Percentiles rank a stretch among this genome's conserved stretches.
phyloP scores from a whole-genome alignment of 2,888 invertebrate genomes.

The Athetis lepigone region DNA sequence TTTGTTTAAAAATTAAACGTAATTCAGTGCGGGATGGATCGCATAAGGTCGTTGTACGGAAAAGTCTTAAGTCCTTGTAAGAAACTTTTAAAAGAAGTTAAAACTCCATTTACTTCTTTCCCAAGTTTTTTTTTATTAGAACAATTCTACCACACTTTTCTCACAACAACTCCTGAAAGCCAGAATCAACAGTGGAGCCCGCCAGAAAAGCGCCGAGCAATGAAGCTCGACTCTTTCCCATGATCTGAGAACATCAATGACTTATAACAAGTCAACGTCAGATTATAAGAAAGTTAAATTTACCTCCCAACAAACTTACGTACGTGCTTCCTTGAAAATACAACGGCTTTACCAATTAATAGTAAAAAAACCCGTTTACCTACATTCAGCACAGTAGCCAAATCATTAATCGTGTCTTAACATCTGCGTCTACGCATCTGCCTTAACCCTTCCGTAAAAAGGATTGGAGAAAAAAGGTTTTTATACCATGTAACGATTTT shows the following conservation, averaged over 20 bases:
- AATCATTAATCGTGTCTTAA: conserved; percentile 78
- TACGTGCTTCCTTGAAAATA: conserved; percentile 57
- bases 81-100: too few species aligned
- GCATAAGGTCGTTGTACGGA: too few species aligned
- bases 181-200: too few species aligned
- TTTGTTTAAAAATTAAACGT: too few species aligned
- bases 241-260: conserved; percentile 4
- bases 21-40: too few species aligned
- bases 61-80: too few species aligned
- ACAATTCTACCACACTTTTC: too few species aligned
- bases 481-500: conserved; percentile 52
- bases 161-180: too few species aligned
- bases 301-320: conserved; percentile 1
- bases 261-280: neutral
- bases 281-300: conserved; percentile 15
- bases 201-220: too few species aligned
- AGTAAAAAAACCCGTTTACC: conserved; percentile 53
- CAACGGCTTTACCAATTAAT: conserved; percentile 41
- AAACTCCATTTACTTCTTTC: neutral
- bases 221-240: too few species aligned
- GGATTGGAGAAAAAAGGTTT: conserved; percentile 63
- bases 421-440: conserved; percentile 85
- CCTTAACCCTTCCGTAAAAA: conserved; percentile 76
- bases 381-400: conserved; percentile 70
- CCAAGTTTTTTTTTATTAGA: too few species aligned